Percentiles rank a stretch among this genome's conserved stretches.
These are phyloP conservation scores for Spodoptera litura DNA, from an alignment of 1,140 invertebrate genomes.

Conservation along the genomic window DNA sequence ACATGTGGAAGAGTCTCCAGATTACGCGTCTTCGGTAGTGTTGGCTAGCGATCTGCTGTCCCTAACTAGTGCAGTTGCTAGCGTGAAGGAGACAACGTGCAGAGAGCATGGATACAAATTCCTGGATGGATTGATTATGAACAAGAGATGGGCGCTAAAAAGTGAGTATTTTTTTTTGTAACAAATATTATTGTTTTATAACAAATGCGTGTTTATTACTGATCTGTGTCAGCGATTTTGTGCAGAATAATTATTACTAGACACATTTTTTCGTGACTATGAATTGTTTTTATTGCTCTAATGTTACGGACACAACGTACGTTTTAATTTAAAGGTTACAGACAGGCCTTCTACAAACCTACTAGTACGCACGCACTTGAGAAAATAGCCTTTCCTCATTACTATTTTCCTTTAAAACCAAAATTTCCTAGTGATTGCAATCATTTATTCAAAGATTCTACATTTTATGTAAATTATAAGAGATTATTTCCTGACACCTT, in stretches of 20 bases:
- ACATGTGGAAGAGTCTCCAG: constrained; percentile 74
- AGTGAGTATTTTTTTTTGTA: constrained; percentile 74
- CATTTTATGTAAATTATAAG: background rate
- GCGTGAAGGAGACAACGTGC: constrained; percentile 79
- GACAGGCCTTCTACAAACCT: constrained; percentile 6
- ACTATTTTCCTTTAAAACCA: constrained; percentile 5
- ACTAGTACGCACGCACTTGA: constrained; percentile 7
- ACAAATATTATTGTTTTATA: background rate
- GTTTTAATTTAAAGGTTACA: background rate
- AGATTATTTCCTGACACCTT: background rate
- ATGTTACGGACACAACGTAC: no score
- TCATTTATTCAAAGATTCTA: background rate
- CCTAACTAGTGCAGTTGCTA: constrained; percentile 76
- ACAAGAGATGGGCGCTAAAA: constrained; percentile 87
- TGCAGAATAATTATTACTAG: background rate
- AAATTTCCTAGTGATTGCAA: background rate
- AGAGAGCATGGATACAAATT: constrained; percentile 83
- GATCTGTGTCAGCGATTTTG: background rate
- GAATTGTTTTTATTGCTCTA: no score
- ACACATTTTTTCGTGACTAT: background rate
- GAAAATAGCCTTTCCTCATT: constrained; percentile 15
- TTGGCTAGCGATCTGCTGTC: constrained; percentile 79
- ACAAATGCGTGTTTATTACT: background rate
- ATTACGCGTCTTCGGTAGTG: constrained; percentile 80
- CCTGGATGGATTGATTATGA: constrained; percentile 79